Evolutionary conservation across 2,888 invertebrate genomes (phyloP).

Genomic region (Oxyteleia sp.): DNA sequence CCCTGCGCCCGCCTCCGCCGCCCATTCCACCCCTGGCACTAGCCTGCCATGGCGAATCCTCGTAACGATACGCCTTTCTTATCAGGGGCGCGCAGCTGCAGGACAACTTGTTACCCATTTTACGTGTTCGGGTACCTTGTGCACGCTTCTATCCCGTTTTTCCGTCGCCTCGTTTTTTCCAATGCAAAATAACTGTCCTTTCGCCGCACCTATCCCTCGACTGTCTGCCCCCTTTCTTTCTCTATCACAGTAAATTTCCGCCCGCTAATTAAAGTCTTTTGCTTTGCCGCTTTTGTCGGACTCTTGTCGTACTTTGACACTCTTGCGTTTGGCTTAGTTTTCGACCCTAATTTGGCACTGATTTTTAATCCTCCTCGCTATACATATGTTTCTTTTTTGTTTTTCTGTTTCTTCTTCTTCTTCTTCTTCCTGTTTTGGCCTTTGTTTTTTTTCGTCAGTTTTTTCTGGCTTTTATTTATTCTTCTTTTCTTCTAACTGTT

Average conservation of each 20-base stretch:
- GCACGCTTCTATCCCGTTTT: conserved; percentile 39
- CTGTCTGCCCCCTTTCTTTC: conserved; percentile 51
- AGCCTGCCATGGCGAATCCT: conserved; percentile 98
- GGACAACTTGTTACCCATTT: conserved; percentile 98
- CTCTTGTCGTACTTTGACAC: conserved; percentile 76
- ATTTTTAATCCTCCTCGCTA: conserved; percentile 64
- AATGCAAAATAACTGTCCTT: conserved; percentile 61
- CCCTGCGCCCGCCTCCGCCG: conserved; percentile 85
- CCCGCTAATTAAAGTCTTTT: conserved; percentile 69
- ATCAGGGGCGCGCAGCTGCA: conserved; percentile 98
- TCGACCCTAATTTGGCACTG: conserved; percentile 80
- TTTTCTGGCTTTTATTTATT: conserved; percentile 45
- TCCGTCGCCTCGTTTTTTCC: conserved; percentile 42
- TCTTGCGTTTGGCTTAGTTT: conserved; percentile 80
- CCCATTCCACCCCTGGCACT: conserved; percentile 81
- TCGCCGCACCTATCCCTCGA: conserved; percentile 58
- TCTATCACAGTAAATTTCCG: conserved; percentile 64
- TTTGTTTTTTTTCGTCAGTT: conserved; percentile 55
- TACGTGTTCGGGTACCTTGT: conserved; percentile 72
- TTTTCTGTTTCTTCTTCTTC: conserved; percentile 47
- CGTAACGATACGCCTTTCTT: conserved; percentile 98
- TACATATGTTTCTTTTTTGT: conserved; percentile 21
- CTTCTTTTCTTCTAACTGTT: conserved; percentile 49
- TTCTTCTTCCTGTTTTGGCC: conserved; percentile 52
- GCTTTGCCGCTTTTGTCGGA: conserved; percentile 69